Evolutionary conservation across 2,888 invertebrate species (phyloP), one percentile per base, ranked within the genome.

Genomic region (Hemaris fuciformis): DNA sequence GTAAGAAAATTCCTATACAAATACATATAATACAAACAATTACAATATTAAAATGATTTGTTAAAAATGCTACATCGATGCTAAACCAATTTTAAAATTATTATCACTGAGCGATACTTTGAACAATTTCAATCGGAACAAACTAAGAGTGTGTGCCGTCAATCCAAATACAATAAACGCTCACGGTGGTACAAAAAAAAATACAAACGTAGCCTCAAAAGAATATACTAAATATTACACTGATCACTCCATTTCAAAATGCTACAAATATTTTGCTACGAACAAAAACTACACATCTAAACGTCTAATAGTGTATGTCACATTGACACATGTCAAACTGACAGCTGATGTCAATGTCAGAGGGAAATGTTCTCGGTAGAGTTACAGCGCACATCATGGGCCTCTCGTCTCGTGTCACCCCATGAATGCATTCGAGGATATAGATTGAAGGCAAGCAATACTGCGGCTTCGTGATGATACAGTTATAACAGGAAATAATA

Each of bases 151-250:
- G 18, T 31, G 15, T 53, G 31, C 31, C 53, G 31, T 27, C 27
- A 27, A 53, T 18, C 31, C 53, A 18, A 31, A 53, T 53, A 31
- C 10, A 43, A 38, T 34, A 59, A 27, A 59, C 42, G 25, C 34
- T 53, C 53, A 48, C 60, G 77, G 75, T 75, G 75, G 72, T 72
- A 70, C 46, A 66, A 66, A 64, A 70, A 70, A 63, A 62, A 74
- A 67, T 71, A 72, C 64, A 62, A 67, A 62, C 69, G 31, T 80
- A 80, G 81, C 81, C 81, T 81, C 82, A 74, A 80, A 73, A 53
- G 18, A 74, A 72, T 59, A 69, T 67, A 63, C 71, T 71, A 71
- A 72, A 74, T 68, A 70, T 73, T 71, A 75, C 74, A 75, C 70
- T 71, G 70, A 72, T 72, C 64, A 64, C 69, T 71, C 68, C 74